Conservation (phyloP, 2,888 invertebrate genomes). For the Torymus texanus region DNA sequence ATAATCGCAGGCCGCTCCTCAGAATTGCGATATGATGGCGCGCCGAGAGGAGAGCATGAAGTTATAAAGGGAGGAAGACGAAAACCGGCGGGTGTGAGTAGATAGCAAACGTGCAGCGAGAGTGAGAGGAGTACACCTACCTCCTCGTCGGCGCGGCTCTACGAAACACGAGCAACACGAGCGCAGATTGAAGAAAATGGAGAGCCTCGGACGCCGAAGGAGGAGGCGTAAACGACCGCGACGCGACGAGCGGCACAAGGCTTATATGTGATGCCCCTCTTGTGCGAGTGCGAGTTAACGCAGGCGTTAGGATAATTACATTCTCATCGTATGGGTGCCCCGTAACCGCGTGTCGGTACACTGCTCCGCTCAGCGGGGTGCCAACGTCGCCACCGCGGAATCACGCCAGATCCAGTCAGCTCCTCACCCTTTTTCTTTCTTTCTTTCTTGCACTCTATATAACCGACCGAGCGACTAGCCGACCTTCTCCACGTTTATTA, state of each 20-base stretch:
- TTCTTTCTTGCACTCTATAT: conserved; percentile 59
- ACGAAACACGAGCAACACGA: conserved; percentile 52
- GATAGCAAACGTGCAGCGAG: neutral
- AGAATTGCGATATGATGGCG: too few relatives aligned
- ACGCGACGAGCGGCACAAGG: conserved; percentile 27
- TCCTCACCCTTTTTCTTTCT: conserved; percentile 3
- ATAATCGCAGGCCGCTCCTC: too few relatives aligned
- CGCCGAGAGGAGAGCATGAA: neutral
- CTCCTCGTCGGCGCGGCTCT: conserved; percentile 42
- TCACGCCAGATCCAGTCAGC: conserved; percentile 52
- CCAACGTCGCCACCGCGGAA: conserved; percentile 59
- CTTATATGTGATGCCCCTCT: neutral
- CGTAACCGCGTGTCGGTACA: conserved; percentile 60
- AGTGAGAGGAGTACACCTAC: conserved; percentile 36
- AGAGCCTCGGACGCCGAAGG: conserved; percentile 50
- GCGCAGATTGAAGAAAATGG: conserved; percentile 49
- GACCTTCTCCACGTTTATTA: conserved; percentile 58
- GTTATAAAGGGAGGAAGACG: neutral
- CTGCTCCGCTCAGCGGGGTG: conserved; percentile 62
- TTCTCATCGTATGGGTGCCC: conserved; percentile 62
- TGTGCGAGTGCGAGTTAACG: conserved; percentile 57
- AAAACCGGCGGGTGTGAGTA: neutral
- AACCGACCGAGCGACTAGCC: conserved; percentile 63
- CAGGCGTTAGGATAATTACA: conserved; percentile 67
- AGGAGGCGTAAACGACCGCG: conserved; percentile 57